Evolutionary conservation across 2,113 vertebrate genomes (phyloP).

Genomic region (Salvelinus fontinalis): DNA sequence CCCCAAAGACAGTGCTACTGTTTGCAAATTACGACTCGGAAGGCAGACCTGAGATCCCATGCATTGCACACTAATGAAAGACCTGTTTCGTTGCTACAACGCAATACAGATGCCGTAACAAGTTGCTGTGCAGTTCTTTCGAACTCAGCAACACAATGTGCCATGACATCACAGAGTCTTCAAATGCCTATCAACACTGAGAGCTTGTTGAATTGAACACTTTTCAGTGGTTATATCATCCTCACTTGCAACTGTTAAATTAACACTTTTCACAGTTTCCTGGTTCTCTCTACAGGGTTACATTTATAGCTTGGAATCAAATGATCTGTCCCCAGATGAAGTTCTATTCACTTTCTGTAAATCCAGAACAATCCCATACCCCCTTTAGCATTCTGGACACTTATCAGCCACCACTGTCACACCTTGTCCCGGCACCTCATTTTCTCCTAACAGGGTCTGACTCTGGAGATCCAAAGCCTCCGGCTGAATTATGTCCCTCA

Average conservation of each 20-base stretch:
- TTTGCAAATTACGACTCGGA: constrained; percentile 14
- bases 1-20: background rate
- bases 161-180: no score
- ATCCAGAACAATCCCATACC: background rate
- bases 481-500: constrained; percentile 33
- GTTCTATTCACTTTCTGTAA: background rate
- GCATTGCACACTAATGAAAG: background rate
- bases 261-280: background rate
- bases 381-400: background rate
- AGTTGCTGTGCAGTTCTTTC: background rate
- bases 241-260: no score
- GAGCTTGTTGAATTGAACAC: no score
- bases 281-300: background rate
- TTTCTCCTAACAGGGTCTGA: constrained; percentile 8
- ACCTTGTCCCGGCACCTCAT: constrained; percentile 2
- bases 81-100: background rate
- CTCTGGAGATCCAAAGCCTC: background rate
- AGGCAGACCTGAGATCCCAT: background rate
- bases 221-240: no score
- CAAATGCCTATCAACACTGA: no score
- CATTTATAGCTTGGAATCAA: background rate
- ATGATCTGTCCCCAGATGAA: background rate
- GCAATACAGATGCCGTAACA: background rate
- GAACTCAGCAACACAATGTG: no score
- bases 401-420: constrained; percentile 6